Conservation (phyloP, 2,113 vertebrate genomes). For the Thryonomys swinderianus region DNA sequence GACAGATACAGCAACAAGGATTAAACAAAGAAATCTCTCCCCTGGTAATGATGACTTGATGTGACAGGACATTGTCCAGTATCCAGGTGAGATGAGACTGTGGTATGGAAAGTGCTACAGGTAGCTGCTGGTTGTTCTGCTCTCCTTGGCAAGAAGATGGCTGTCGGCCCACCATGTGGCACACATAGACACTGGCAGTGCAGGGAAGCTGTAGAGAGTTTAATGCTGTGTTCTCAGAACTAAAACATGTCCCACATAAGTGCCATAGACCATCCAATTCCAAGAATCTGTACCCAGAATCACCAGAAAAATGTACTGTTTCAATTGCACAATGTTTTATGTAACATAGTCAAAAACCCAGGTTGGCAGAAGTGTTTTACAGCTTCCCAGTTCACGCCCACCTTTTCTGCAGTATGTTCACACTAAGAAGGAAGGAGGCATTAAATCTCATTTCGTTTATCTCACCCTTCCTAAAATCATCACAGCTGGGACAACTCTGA, state of each 20-base stretch:
- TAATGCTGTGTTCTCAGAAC: not conserved
- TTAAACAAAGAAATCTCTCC: not conserved
- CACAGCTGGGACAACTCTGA: not conserved
- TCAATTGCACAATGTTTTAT: not conserved
- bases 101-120: not conserved
- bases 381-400: no score
- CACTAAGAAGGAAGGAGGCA: not conserved
- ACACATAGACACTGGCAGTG: not conserved
- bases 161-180: fast-evolving
- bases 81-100: not conserved
- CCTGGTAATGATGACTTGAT: not conserved
- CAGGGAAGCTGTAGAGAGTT: no score
- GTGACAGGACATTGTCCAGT: not conserved
- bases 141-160: fast-evolving
- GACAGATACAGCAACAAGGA: not conserved
- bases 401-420: not conserved
- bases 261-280: not conserved
- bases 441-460: not conserved
- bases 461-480: not conserved
- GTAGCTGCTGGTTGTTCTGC: no score
- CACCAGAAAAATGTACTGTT: not conserved
- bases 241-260: not conserved
- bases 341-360: fast-evolving
- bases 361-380: not conserved
- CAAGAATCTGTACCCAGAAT: not conserved